A percentile compares a stretch with the other conserved stretches of the same genome.
These are phyloP conservation scores for Enteromius anoplus DNA, from an alignment of 2,797 vertebrate species.

Conservation along the genomic window DNA sequence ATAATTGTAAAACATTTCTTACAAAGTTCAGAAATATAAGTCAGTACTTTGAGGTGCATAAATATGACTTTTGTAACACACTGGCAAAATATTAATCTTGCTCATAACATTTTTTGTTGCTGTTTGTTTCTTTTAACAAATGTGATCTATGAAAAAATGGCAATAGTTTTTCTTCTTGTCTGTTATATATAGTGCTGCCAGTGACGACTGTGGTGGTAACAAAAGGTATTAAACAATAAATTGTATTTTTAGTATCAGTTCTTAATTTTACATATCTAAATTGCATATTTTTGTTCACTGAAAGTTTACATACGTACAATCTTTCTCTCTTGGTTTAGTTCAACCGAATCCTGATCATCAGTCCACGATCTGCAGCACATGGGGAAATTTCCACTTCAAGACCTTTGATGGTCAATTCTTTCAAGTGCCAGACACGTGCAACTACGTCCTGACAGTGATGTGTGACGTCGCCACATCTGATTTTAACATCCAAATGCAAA, in stretches of 20 bases:
- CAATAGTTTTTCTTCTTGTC: neutral
- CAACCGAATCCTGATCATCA: conserved; percentile 58
- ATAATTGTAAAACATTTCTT: neutral
- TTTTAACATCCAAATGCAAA: conserved; percentile 77
- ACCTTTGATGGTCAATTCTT: conserved; percentile 79
- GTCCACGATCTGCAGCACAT: conserved; percentile 77
- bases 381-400: conserved; percentile 79
- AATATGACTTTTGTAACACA: neutral
- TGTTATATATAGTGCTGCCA: conserved; percentile 5
- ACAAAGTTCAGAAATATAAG: neutral
- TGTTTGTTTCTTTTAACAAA: neutral
- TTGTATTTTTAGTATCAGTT: neutral
- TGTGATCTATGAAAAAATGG: neutral
- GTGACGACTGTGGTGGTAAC: conserved; percentile 12
- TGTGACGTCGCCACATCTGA: conserved; percentile 67
- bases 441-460: conserved; percentile 70
- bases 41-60: neutral
- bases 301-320: neutral
- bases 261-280: neutral
- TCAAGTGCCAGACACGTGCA: conserved; percentile 74
- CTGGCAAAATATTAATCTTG: neutral
- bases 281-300: neutral
- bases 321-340: conserved; percentile 32
- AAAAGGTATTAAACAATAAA: neutral
- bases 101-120: neutral